Evolutionary conservation across 2,888 invertebrate species (phyloP).

Genomic region (Cantharis rustica): DNA sequence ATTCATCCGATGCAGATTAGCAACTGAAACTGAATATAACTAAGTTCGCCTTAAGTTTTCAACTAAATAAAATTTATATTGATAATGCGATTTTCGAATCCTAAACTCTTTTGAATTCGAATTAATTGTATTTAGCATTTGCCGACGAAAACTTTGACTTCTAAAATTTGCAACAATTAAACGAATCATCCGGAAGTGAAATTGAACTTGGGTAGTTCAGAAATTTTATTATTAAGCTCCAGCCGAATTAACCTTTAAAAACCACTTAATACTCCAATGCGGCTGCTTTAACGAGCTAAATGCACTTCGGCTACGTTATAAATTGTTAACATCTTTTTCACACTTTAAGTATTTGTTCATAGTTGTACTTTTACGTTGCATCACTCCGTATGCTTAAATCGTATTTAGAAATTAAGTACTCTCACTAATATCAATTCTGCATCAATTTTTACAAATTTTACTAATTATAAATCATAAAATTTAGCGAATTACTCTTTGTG

Average conservation of each 20-base stretch:
- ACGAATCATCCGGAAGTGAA: background rate
- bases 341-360: too few relatives aligned
- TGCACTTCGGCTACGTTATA: too few relatives aligned
- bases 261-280: background rate
- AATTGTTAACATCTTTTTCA: too few relatives aligned
- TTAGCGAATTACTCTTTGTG: too few relatives aligned
- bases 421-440: too few relatives aligned
- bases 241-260: background rate
- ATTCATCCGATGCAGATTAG: slow-evolving; percentile 4
- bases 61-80: slow-evolving; percentile 6
- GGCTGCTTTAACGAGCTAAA: too few relatives aligned
- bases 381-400: too few relatives aligned
- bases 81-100: background rate
- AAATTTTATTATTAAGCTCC: background rate
- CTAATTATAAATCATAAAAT: too few relatives aligned
- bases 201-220: background rate
- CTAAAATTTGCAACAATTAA: background rate
- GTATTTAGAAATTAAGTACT: too few relatives aligned
- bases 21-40: slow-evolving; percentile 4
- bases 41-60: slow-evolving; percentile 5
- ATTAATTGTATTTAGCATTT: background rate
- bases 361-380: too few relatives aligned
- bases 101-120: background rate
- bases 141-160: background rate
- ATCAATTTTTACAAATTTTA: too few relatives aligned